A percentile compares a stretch with the other conserved stretches of the same genome.
phyloP scores from a whole-genome alignment of 2,113 vertebrate genomes.

The Vulpes lagopus region DNA sequence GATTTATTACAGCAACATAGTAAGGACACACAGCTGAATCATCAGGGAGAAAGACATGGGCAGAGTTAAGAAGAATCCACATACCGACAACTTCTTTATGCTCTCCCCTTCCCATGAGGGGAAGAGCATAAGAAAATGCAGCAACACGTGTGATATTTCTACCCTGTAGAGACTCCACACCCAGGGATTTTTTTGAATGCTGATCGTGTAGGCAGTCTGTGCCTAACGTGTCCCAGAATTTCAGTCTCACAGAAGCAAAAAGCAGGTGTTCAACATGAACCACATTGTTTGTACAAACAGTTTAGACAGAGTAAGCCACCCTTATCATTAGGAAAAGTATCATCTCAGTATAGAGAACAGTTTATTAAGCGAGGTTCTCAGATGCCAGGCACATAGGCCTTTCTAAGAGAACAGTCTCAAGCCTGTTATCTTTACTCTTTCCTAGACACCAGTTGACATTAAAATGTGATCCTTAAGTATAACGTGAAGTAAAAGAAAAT shows the following conservation, averaged over 20 bases:
- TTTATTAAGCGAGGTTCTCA: not conserved
- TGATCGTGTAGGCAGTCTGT: not conserved
- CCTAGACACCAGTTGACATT: not conserved
- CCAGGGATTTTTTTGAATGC: not conserved
- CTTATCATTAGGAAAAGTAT: not conserved
- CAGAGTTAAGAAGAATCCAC: not conserved
- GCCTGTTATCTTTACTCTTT: not conserved
- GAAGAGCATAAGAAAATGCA: not conserved
- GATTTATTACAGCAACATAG: not conserved
- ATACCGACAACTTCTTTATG: not conserved
- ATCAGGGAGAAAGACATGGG: not conserved
- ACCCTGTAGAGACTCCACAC: not conserved
- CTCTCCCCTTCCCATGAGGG: not conserved
- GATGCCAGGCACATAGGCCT: not conserved
- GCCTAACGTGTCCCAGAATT: not conserved
- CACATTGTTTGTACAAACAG: not conserved
- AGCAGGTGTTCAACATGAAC: not conserved
- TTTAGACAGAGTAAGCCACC: not conserved
- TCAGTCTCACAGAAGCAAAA: not conserved
- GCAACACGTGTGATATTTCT: not conserved
- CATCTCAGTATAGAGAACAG: not conserved
- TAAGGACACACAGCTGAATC: not conserved
- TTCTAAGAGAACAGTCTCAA: not conserved
- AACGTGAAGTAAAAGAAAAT: slow-evolving; percentile 44
- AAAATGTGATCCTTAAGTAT: slow-evolving; percentile 33